Conservation (phyloP, 2,888 invertebrate species). For the Lacanobia wlatinum region DNA sequence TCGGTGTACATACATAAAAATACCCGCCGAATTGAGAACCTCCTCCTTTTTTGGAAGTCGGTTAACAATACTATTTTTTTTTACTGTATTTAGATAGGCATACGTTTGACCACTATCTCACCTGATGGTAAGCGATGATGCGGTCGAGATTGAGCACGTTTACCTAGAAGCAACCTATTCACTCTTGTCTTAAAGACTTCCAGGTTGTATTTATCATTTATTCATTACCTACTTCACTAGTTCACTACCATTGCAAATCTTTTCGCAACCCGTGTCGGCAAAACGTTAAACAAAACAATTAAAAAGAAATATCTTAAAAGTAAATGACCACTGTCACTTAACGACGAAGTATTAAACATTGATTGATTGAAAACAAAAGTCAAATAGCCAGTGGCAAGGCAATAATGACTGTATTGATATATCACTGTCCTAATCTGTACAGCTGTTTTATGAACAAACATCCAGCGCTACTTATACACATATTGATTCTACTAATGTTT, state of each 20-base stretch:
- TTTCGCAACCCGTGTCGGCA: conserved; percentile 24
- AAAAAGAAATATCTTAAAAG: conserved; percentile 21
- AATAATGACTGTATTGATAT: conserved; percentile 32
- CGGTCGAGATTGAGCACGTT: too few relatives aligned
- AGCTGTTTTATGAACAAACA: neutral
- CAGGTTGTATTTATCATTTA: conserved; percentile 13
- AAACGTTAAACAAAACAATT: conserved; percentile 4
- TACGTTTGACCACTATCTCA: too few relatives aligned
- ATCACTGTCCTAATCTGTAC: conserved; percentile 31
- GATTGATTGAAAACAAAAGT: conserved; percentile 25
- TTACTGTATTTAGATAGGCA: too few relatives aligned
- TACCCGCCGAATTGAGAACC: too few relatives aligned
- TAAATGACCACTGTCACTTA: conserved; percentile 28
- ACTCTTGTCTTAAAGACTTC: too few relatives aligned
- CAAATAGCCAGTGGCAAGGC: conserved; percentile 40
- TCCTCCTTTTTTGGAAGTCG: too few relatives aligned
- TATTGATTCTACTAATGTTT: too few relatives aligned
- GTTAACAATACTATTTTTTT: too few relatives aligned
- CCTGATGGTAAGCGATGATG: too few relatives aligned
- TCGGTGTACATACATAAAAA: too few relatives aligned
- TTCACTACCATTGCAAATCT: conserved; percentile 4
- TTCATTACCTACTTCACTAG: too few relatives aligned
- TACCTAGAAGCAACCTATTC: too few relatives aligned
- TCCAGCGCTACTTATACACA: neutral
- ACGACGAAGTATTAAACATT: conserved; percentile 1